Evolutionary conservation across 2,888 invertebrate species (phyloP), one percentile per base, ranked within the genome.

Genomic region (Pandemis corylana): DNA sequence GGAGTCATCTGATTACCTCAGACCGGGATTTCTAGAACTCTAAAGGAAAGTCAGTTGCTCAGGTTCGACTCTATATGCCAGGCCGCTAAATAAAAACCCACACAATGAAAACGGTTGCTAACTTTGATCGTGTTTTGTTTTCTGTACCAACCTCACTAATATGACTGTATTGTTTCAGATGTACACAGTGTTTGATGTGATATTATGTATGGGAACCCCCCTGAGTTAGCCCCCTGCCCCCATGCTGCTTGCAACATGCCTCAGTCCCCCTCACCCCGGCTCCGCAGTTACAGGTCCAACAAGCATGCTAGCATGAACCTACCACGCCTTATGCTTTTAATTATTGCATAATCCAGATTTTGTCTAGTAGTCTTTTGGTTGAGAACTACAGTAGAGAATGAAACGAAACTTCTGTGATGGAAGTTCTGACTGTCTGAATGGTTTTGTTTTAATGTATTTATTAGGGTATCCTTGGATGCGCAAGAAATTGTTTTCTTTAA

Each of bases 271-370:
- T 95, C 95, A 91, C 96, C 96, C 92, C 95, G 96, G 93, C 96
- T 97, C 94, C 96, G 97, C 91, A 97, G 97, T 93, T 97, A 97
- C 96, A 97, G 97, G 96, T 97, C 96, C 93, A 91, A 80, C 80
- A 80, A 85, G 92, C 92, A 92, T 90, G 92, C 80, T 82, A 80
- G 81, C 81, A 76, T 80, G 78, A 76, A 77, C 81, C 80, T 78
- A 75, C 65, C 63, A 49, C 44, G 68, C 68, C 56, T 68, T 68
- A n/a, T 36, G 28, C 9, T n/a, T 62, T 49, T 36, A 20, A n/a
- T 20, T 56, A 9, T 4, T 20, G 49, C 13, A 49, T 5, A 3
- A 12, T 12, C 46, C 46, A 46, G 12, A 10, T 10, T 10, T 46
- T 46, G 12, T 10, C 10, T 12, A 12, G 12, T 12, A 46, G 46